These are phyloP conservation scores for Girardia tigrina DNA, from an alignment of 2,888 invertebrate species.

Conservation along the genomic window DNA sequence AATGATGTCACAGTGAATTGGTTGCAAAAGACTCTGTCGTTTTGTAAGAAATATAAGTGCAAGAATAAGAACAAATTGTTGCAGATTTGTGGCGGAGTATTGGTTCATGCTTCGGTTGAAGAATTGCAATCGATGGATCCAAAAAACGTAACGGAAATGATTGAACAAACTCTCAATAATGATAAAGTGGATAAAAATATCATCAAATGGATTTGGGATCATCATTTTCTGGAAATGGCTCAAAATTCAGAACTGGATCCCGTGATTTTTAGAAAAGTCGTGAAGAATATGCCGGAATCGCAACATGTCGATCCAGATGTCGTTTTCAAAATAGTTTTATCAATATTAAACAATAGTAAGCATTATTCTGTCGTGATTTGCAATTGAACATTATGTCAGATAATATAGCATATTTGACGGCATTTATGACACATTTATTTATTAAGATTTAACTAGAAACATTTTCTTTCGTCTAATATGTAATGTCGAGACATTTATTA, in stretches of 20 bases:
- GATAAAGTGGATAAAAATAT: slow-evolving; percentile 35
- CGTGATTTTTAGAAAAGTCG: background rate
- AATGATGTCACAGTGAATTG: slow-evolving; percentile 34
- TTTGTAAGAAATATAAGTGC: slow-evolving; percentile 33
- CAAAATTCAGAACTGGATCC: slow-evolving; percentile 37
- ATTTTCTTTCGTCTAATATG: too few relatives aligned
- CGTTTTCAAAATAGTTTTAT: background rate
- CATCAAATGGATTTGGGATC: slow-evolving; percentile 42
- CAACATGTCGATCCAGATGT: slow-evolving; percentile 8
- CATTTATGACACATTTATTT: too few relatives aligned
- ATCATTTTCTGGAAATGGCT: slow-evolving; percentile 44
- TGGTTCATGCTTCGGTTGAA: slow-evolving; percentile 41
- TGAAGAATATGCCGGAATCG: background rate
- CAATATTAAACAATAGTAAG: slow-evolving; percentile 20
- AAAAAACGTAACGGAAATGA: slow-evolving; percentile 42
- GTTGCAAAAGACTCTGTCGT: slow-evolving; percentile 27
- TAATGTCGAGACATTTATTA: too few relatives aligned
- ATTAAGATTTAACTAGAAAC: too few relatives aligned
- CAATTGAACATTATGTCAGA: too few relatives aligned
- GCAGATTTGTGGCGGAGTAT: slow-evolving; percentile 42
- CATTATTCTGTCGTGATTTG: too few relatives aligned
- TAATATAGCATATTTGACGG: too few relatives aligned
- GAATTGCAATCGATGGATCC: slow-evolving; percentile 44
- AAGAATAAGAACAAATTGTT: slow-evolving; percentile 41
- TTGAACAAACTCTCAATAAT: slow-evolving; percentile 37